Evolutionary conservation across 1,140 invertebrate genomes (phyloP), one percentile per base, ranked within the genome.

Genomic region (Pseudomyrmex dendroicus): DNA sequence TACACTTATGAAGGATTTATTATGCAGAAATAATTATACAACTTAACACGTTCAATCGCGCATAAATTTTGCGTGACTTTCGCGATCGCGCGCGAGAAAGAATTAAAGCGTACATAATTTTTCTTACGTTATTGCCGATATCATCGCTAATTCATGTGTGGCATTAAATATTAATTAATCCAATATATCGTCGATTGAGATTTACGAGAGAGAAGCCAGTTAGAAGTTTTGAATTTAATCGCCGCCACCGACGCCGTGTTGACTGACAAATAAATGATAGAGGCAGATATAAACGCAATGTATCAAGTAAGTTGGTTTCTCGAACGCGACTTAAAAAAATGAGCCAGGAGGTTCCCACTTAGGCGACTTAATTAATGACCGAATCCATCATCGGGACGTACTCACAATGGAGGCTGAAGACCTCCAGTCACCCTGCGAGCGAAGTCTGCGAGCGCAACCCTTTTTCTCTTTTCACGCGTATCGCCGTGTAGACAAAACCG

Each of bases 401-500:
- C 35, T 10, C 57, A 80, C 67, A 73, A 84, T 85, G 64, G 35
- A 72, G 68, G 17, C 63, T 52, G 46, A 59, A 54, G 66, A 83
- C 22, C 56, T 61, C 54, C 9, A 35, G 59, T 64, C 52, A 54
- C 80, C 61, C 66, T 77, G n/a, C 10, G 17, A 54, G 48, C 20
- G n/a, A 52, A 59, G 12, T 25, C 44, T 59, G 54, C 63, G 50
- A 35, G 35, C 17, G 63, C 56, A 87, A 87, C 73, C 73, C 86
- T 88, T 86, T 67, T 62, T 70, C 63, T 84, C 77, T 85, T 77
- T 77, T 68, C 66, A 84, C 25, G 57, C 87, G 56, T 54, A 80
- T 48, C 73, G 72, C 25, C 61, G 22, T 56, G 70, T 73, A 86
- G 76, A 89, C 86, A 89, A 88, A 89, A 89, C 82, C 72, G 72